Percentiles rank a stretch among this genome's conserved stretches.
These are phyloP conservation scores for Lepilemur septentrionalis DNA, from an alignment of 2,797 vertebrate species.

Conservation along the genomic window DNA sequence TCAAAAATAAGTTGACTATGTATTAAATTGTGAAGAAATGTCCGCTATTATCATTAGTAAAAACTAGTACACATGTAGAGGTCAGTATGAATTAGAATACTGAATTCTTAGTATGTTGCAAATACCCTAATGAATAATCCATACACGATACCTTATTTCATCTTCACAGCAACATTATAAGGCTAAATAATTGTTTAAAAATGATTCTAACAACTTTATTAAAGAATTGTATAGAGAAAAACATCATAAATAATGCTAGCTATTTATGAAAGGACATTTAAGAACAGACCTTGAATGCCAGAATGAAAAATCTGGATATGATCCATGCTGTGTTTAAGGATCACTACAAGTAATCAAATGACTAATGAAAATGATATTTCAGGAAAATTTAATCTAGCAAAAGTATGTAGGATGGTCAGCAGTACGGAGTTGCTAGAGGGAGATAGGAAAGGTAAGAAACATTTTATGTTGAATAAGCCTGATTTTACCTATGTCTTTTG, in stretches of 20 bases:
- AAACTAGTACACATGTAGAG: background rate
- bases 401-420: background rate
- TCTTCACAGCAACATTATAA: background rate
- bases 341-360: background rate
- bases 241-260: background rate
- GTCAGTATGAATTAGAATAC: background rate
- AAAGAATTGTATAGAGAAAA: background rate
- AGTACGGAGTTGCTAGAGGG: background rate
- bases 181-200: background rate
- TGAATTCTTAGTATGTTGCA: background rate
- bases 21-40: background rate
- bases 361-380: slow-evolving; percentile 33
- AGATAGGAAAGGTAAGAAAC: background rate
- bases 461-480: background rate
- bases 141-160: background rate
- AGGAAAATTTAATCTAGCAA: background rate
- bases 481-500: background rate
- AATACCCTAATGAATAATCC: background rate
- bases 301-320: background rate
- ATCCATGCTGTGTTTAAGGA: background rate
- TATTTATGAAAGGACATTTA: background rate
- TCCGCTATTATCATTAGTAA: background rate
- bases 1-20: background rate
- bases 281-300: background rate
- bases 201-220: background rate